Evolutionary conservation across 2,113 vertebrate genomes (phyloP).

Genomic region (Emydocephalus ijimae): DNA sequence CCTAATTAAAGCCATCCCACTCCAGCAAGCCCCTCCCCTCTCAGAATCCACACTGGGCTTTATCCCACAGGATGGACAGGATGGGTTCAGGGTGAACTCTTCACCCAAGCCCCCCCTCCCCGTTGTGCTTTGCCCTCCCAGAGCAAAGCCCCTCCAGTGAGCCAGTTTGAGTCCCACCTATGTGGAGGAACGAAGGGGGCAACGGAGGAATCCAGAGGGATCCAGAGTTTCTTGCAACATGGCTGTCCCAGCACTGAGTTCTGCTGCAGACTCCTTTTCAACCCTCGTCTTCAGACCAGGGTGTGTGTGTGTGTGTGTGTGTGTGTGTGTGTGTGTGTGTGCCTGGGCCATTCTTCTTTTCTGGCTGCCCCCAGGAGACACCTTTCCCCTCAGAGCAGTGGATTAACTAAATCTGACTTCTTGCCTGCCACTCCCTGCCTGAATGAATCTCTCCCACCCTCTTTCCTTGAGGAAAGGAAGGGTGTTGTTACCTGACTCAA

Average conservation of each 20-base stretch:
- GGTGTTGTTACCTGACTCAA: conserved; percentile 33
- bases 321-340: neutral
- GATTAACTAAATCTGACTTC: neutral
- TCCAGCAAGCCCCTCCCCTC: neutral
- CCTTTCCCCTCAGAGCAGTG: neutral
- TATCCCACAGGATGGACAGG: neutral
- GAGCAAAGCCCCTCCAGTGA: neutral
- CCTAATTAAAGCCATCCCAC: neutral
- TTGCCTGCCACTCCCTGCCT: neutral
- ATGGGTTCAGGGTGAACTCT: neutral
- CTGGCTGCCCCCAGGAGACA: too few species aligned
- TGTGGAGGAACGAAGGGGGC: fast-evolving
- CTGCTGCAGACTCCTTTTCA: neutral
- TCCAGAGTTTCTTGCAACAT: neutral
- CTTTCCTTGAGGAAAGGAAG: neutral
- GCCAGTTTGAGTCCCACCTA: neutral
- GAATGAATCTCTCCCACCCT: fast-evolving
- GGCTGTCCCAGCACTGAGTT: neutral
- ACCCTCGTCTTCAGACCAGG: neutral
- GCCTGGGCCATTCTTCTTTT: neutral
- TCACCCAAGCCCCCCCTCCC: neutral
- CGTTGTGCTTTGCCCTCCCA: neutral
- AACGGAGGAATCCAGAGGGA: neutral
- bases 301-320: neutral
- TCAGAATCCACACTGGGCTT: neutral